These are phyloP conservation scores for Zoanthus sansibaricus DNA, from an alignment of 92 coral and sea anemone genomes.

Conservation along the genomic window DNA sequence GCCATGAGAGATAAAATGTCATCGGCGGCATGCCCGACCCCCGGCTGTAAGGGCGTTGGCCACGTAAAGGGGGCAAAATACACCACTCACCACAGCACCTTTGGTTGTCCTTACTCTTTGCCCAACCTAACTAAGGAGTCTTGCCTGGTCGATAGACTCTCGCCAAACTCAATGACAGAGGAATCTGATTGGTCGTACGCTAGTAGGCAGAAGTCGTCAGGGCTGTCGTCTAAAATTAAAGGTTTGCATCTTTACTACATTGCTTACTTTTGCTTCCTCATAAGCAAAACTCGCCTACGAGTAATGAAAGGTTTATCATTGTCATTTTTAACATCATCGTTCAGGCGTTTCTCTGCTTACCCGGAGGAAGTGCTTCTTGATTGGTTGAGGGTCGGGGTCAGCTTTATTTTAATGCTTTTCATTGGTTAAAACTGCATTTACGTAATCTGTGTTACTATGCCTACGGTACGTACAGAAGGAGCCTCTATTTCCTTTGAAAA, in stretches of 20 bases:
- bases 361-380: too few relatives aligned
- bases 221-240: slow-evolving; percentile 31
- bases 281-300: neutral
- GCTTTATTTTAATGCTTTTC: too few relatives aligned
- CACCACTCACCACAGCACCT: slow-evolving; percentile 98
- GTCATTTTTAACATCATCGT: too few relatives aligned
- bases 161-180: slow-evolving; percentile 98
- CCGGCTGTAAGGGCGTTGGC: slow-evolving; percentile 98
- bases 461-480: too few relatives aligned
- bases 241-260: slow-evolving; percentile 4
- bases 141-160: slow-evolving; percentile 96
- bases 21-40: slow-evolving; percentile 98
- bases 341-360: too few relatives aligned
- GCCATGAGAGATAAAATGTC: slow-evolving; percentile 94
- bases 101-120: slow-evolving; percentile 97
- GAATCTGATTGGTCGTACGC: slow-evolving; percentile 99
- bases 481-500: neutral
- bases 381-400: too few relatives aligned
- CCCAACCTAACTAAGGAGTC: slow-evolving; percentile 98
- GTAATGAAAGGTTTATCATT: neutral
- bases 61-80: slow-evolving; percentile 99
- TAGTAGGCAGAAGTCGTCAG: slow-evolving; percentile 75
- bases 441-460: too few relatives aligned
- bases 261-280: neutral
- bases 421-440: too few relatives aligned